Evolutionary conservation across 2,888 invertebrate genomes (phyloP).

Genomic region (Sarcophaga rosellei): DNA sequence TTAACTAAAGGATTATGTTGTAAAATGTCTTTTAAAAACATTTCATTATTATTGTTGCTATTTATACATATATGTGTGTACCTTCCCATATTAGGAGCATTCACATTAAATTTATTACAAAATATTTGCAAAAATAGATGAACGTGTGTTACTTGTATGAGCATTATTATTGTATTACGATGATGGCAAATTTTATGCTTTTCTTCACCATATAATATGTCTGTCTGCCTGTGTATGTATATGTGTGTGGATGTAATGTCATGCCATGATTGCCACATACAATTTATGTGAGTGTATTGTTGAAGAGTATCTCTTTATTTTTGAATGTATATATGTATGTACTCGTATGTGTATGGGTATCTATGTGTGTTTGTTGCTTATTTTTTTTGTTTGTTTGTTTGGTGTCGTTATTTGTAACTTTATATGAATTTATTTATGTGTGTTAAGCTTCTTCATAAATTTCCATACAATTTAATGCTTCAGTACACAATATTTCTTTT

Average conservation of each 20-base stretch:
- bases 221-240: neutral
- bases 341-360: neutral
- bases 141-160: neutral
- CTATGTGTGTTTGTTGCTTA: too few species aligned
- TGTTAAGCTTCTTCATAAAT: conserved; percentile 75
- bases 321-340: neutral
- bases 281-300: too few species aligned
- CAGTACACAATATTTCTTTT: conserved; percentile 79
- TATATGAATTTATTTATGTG: conserved; percentile 50
- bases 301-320: too few species aligned
- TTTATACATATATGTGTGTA: conserved; percentile 16
- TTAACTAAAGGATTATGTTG: conserved; percentile 51
- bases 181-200: conserved; percentile 63
- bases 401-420: conserved; percentile 10
- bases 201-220: conserved; percentile 53
- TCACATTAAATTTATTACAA: neutral
- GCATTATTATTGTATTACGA: neutral
- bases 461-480: conserved; percentile 81
- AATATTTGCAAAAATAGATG: too few species aligned
- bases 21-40: conserved; percentile 17
- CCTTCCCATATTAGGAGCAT: neutral
- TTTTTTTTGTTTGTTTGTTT: neutral
- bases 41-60: conserved; percentile 26
- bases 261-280: conserved; percentile 14
- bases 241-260: neutral